Conservation (phyloP, 2,113 vertebrate genomes). For the Vanacampus margaritifer region DNA sequence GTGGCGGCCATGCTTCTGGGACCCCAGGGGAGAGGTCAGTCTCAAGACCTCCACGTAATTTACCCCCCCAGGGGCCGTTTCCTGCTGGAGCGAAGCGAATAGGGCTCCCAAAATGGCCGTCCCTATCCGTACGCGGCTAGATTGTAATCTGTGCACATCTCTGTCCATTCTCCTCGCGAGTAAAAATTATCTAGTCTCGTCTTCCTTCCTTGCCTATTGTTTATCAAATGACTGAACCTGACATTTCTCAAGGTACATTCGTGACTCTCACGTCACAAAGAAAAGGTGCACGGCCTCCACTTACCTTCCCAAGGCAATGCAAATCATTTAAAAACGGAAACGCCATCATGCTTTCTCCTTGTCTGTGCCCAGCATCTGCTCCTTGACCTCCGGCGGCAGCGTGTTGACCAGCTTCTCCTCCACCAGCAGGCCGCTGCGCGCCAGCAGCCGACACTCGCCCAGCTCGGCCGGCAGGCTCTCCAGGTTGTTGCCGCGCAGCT, state of each 20-base stretch:
- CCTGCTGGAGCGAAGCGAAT: too few relatives aligned
- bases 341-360: slow-evolving; percentile 86
- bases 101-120: too few relatives aligned
- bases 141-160: too few relatives aligned
- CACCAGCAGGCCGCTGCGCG: slow-evolving; percentile 87
- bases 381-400: slow-evolving; percentile 90
- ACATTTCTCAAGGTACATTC: background rate
- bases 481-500: slow-evolving; percentile 91
- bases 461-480: slow-evolving; percentile 96
- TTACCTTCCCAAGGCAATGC: background rate
- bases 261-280: background rate
- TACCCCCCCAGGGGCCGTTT: too few relatives aligned
- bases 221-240: too few relatives aligned
- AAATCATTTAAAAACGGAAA: background rate
- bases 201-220: too few relatives aligned
- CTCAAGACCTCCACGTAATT: too few relatives aligned
- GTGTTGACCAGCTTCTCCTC: slow-evolving; percentile 96
- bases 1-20: too few relatives aligned
- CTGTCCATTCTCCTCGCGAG: too few relatives aligned
- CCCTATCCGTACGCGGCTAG: too few relatives aligned
- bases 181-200: too few relatives aligned
- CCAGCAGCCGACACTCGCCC: slow-evolving; percentile 88
- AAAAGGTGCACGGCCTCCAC: background rate
- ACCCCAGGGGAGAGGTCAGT: too few relatives aligned
- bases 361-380: slow-evolving; percentile 87